Evolutionary conservation across 2,888 invertebrate species (phyloP).

Genomic region (Stomorhina lunata): DNA sequence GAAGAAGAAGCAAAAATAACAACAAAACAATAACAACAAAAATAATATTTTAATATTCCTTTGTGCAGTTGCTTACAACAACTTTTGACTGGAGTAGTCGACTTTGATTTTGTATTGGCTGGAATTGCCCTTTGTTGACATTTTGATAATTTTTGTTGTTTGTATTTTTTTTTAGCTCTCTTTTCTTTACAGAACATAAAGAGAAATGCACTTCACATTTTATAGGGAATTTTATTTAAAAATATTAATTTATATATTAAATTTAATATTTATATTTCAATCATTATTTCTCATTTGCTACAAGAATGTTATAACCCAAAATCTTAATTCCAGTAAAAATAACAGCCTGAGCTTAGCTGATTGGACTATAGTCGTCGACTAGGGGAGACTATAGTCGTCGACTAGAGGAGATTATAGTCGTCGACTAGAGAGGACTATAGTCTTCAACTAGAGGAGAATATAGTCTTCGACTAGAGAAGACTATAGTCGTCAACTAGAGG

Average conservation of each 20-base stretch:
- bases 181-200: constrained; percentile 31
- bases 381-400: no score
- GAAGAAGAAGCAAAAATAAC: not conserved
- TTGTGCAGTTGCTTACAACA: constrained; percentile 45
- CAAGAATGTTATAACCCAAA: constrained; percentile 39
- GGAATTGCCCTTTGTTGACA: constrained; percentile 64
- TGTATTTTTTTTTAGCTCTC: constrained; percentile 3
- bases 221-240: not conserved
- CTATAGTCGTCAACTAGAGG: no score
- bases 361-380: no score
- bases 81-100: constrained; percentile 49
- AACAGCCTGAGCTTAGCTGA: no score
- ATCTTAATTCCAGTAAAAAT: no score
- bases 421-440: no score
- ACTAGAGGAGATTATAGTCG: no score
- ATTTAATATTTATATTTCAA: constrained; percentile 57
- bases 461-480: no score
- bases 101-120: constrained; percentile 53
- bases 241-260: not conserved
- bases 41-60: constrained; percentile 40
- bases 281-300: constrained; percentile 43
- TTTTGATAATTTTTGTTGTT: constrained; percentile 56
- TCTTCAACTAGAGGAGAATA: no score
- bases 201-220: constrained; percentile 7
- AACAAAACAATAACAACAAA: constrained; percentile 24